phyloP scores from a whole-genome alignment of 2,113 vertebrate genomes.

The Galbula dea region DNA sequence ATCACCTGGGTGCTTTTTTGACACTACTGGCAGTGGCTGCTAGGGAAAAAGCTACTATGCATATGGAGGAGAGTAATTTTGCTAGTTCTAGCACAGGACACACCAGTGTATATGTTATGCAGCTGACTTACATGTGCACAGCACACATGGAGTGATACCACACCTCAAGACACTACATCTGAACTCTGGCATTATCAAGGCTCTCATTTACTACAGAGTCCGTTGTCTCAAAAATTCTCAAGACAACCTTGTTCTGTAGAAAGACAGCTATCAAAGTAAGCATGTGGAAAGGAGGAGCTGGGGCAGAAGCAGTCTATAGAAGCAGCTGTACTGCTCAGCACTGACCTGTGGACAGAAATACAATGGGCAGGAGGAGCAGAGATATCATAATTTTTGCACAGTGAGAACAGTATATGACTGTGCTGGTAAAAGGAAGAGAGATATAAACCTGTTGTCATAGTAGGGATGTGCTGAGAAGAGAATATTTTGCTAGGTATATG shows the following conservation, averaged over 20 bases:
- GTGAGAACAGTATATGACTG: neutral
- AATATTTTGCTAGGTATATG: neutral
- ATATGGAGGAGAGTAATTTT: neutral
- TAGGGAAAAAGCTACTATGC: neutral
- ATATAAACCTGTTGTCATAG: neutral
- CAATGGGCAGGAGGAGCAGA: neutral
- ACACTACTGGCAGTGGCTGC: neutral
- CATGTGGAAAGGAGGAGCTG: neutral
- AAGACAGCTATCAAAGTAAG: neutral
- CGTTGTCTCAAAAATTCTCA: neutral
- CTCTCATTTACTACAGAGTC: neutral
- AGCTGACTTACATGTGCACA: neutral
- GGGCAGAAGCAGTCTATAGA: neutral
- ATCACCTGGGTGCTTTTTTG: neutral
- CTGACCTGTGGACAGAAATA: neutral
- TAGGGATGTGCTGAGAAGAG: neutral
- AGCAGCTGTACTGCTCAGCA: no score
- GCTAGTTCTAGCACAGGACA: neutral
- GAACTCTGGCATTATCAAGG: neutral
- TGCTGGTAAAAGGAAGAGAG: neutral
- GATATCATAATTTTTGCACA: neutral
- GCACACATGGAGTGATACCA: neutral
- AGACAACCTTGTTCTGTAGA: neutral
- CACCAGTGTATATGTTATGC: rapidly evolving
- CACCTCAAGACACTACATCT: neutral